These are phyloP conservation scores for Oconnorella tubifera DNA, from an alignment of 2,888 invertebrate species.

Conservation along the genomic window DNA sequence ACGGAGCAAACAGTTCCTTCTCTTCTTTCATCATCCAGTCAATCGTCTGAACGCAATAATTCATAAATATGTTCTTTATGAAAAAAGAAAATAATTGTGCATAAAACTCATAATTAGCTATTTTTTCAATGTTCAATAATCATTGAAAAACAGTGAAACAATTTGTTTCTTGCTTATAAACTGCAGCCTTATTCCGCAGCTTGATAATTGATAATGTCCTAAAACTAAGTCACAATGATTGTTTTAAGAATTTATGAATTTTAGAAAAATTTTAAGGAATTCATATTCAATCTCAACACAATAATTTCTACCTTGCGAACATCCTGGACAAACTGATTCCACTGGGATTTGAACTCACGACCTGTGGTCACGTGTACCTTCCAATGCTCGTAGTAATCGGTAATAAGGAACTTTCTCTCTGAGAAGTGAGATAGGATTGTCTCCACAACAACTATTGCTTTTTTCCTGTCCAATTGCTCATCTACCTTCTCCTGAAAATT, in stretches of 20 bases:
- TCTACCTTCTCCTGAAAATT: slow-evolving; percentile 47
- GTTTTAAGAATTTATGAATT: too few relatives aligned
- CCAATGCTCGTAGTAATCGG: slow-evolving; percentile 70
- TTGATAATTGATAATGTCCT: too few relatives aligned
- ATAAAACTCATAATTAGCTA: too few relatives aligned
- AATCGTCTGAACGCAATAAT: slow-evolving; percentile 42
- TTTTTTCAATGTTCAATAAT: background rate
- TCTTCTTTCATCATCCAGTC: slow-evolving; percentile 48
- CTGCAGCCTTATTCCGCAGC: too few relatives aligned
- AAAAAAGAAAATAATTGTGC: too few relatives aligned
- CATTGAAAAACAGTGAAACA: background rate
- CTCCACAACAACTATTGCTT: slow-evolving; percentile 48
- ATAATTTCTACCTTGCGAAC: slow-evolving; percentile 63
- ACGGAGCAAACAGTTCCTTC: slow-evolving; percentile 48
- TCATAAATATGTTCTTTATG: too few relatives aligned
- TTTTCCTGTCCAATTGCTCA: slow-evolving; percentile 46
- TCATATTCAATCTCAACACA: too few relatives aligned
- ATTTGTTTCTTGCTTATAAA: background rate
- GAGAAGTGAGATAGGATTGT: slow-evolving; percentile 44
- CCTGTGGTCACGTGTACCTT: slow-evolving; percentile 64
- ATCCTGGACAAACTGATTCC: slow-evolving; percentile 63
- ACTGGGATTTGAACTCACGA: slow-evolving; percentile 59
- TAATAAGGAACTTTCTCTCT: slow-evolving; percentile 57
- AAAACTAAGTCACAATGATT: too few relatives aligned
- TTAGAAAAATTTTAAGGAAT: too few relatives aligned